Conservation (phyloP, 2,113 vertebrate genomes). For the Pelodiscus sinensis region DNA sequence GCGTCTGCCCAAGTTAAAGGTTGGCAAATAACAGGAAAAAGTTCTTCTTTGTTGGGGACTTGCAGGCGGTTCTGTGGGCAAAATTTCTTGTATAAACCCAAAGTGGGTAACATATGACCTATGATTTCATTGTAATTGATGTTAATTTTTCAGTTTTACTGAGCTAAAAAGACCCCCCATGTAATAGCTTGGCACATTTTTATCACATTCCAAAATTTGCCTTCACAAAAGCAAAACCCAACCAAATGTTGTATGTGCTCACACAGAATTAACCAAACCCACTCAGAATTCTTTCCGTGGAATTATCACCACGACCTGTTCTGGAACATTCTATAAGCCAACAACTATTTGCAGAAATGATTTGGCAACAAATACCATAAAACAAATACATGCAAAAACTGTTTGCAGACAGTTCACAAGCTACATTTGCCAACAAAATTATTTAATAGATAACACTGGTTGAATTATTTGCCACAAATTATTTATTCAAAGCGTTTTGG, state of each 20-base stretch:
- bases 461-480: not conserved
- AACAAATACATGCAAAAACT: not conserved
- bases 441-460: slow-evolving; percentile 4
- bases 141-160: not conserved
- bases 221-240: slow-evolving; percentile 3
- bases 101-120: not conserved
- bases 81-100: not conserved
- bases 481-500: not conserved
- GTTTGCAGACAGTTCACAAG: not conserved
- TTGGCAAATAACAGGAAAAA: slow-evolving; percentile 50
- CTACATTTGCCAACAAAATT: not conserved
- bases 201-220: slow-evolving; percentile 23
- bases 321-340: slow-evolving; percentile 23
- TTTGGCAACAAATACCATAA: not conserved
- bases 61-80: not conserved
- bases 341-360: slow-evolving; percentile 10
- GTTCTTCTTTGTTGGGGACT: not conserved
- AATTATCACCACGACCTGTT: not conserved
- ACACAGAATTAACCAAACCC: not conserved
- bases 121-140: not conserved
- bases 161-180: not conserved
- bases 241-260: not conserved
- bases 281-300: not conserved
- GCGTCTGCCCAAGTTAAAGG: slow-evolving; percentile 95
- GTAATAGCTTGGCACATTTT: slow-evolving; percentile 27